Percentiles rank a stretch among this genome's conserved stretches.
phyloP scores from a whole-genome alignment of 2,888 invertebrate genomes.

The Cataglyphis livida region DNA sequence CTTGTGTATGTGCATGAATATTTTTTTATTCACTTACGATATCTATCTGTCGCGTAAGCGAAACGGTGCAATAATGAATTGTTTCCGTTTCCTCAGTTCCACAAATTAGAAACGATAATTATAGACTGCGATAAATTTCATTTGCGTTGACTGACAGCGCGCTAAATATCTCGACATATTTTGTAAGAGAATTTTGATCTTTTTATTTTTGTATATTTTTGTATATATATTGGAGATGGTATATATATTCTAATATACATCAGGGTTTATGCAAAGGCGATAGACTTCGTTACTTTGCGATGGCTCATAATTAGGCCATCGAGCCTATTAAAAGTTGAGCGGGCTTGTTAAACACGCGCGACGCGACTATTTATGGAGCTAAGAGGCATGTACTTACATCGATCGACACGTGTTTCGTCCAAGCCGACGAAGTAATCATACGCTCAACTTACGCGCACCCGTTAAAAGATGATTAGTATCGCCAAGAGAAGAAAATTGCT shows the following conservation, averaged over 20 bases:
- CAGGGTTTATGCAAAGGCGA: constrained; percentile 17
- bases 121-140: not conserved
- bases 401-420: constrained; percentile 47
- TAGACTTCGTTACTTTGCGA: constrained; percentile 54
- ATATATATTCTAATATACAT: constrained; percentile 7
- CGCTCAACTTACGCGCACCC: constrained; percentile 47
- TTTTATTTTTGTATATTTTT: not conserved
- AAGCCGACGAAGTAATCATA: constrained; percentile 42
- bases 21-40: not conserved
- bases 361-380: constrained; percentile 73
- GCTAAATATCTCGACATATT: not conserved
- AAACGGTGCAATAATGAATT: not conserved
- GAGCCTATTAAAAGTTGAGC: constrained; percentile 81
- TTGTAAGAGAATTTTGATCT: not conserved
- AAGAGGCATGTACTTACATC: constrained; percentile 60
- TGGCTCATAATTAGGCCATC: constrained; percentile 80
- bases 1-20: not conserved
- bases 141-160: not conserved
- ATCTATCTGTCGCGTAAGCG: not conserved
- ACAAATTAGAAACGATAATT: not conserved
- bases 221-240: too few relatives aligned
- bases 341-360: constrained; percentile 73
- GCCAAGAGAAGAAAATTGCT: constrained; percentile 40
- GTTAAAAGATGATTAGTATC: constrained; percentile 46
- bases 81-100: not conserved